phyloP scores from a whole-genome alignment of 2,113 vertebrate species.

The Sporophila hypoxantha region DNA sequence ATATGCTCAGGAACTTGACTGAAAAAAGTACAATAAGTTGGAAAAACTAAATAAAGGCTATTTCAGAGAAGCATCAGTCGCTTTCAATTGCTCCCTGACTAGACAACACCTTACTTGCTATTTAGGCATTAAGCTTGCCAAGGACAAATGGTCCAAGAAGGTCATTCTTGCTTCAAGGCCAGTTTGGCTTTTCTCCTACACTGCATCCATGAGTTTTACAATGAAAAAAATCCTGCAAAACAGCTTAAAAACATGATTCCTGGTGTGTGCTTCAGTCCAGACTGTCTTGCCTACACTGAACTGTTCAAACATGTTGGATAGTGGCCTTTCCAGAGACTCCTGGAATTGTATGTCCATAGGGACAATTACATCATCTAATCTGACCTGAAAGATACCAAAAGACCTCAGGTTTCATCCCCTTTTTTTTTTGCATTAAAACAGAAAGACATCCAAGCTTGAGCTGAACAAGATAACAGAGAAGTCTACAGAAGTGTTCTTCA shows the following conservation, averaged over 20 bases:
- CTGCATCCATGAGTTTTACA: background rate
- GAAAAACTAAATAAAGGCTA: background rate
- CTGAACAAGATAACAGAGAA: background rate
- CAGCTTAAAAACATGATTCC: background rate
- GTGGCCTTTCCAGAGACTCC: background rate
- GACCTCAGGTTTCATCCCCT: background rate
- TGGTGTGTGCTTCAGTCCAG: background rate
- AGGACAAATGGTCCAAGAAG: background rate
- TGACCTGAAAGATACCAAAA: background rate
- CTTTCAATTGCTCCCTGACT: background rate
- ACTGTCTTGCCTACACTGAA: background rate
- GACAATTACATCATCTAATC: background rate
- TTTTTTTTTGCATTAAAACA: background rate
- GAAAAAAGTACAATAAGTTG: background rate
- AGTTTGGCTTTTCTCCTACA: background rate
- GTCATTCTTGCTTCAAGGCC: background rate
- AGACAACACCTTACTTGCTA: background rate
- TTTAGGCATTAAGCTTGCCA: background rate
- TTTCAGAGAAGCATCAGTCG: constrained; percentile 6
- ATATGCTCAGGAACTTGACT: background rate
- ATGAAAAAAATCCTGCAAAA: background rate
- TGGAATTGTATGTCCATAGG: background rate
- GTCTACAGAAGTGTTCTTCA: background rate
- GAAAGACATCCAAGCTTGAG: background rate
- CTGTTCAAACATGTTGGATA: background rate